These are phyloP conservation scores for Cladopsammia gracilis DNA, from an alignment of 64 coral and sea anemone species.

Conservation along the genomic window DNA sequence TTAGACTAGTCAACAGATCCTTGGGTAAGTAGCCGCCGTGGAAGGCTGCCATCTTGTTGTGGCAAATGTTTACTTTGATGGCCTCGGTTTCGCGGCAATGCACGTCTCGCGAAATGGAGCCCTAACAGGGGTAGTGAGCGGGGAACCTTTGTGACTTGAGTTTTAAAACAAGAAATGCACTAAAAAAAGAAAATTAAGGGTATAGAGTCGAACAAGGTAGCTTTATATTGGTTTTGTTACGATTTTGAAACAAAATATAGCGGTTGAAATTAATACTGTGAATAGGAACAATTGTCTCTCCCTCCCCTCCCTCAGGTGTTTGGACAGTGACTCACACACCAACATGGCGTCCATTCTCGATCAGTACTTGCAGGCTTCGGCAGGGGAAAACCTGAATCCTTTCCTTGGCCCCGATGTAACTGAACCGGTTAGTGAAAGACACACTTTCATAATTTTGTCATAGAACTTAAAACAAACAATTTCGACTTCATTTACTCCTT, in stretches of 20 bases:
- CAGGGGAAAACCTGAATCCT: slow-evolving; percentile 71
- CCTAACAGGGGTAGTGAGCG: neutral
- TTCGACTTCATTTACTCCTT: neutral
- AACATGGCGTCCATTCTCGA: slow-evolving; percentile 99
- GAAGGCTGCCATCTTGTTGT: slow-evolving; percentile 42
- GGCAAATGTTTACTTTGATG: slow-evolving; percentile 1
- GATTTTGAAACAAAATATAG: neutral
- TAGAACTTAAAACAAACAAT: neutral
- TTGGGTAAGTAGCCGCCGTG: neutral
- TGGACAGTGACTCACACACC: neutral
- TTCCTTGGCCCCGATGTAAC: slow-evolving; percentile 72
- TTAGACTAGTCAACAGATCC: slow-evolving; percentile 59
- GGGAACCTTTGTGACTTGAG: neutral
- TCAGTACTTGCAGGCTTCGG: slow-evolving; percentile 83
- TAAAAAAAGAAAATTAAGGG: neutral
- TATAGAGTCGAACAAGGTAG: no score
- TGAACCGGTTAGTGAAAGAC: slow-evolving; percentile 72
- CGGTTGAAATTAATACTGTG: neutral
- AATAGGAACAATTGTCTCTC: neutral
- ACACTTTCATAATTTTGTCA: no score
- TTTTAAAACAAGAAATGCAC: neutral
- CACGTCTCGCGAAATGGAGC: neutral
- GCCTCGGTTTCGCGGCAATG: slow-evolving; percentile 1
- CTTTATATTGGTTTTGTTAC: no score
- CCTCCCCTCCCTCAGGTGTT: neutral